Percentiles rank a stretch among this genome's conserved stretches.
These are phyloP conservation scores for Mustela lutreola DNA, from an alignment of 2,113 vertebrate species.

Conservation along the genomic window DNA sequence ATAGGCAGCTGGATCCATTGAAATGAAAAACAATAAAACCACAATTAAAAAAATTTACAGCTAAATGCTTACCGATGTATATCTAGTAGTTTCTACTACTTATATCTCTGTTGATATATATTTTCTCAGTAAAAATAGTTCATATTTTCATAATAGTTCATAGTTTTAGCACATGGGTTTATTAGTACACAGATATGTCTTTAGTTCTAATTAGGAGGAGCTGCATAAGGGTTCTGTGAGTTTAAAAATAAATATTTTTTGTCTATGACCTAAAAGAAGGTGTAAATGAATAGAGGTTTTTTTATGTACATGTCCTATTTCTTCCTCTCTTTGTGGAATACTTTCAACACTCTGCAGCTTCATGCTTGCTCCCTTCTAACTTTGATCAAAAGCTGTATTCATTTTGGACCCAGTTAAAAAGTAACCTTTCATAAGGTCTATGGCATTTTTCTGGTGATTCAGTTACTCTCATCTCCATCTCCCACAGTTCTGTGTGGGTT, in stretches of 20 bases:
- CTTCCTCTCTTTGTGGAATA: neutral
- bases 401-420: conserved; percentile 3
- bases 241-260: conserved; percentile 13
- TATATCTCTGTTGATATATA: neutral
- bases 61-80: neutral
- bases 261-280: neutral
- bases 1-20: neutral
- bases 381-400: conserved; percentile 17
- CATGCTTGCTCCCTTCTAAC: neutral
- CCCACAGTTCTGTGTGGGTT: neutral
- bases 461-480: neutral
- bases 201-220: neutral
- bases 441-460: neutral
- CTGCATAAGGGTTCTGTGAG: neutral
- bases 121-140: conserved; percentile 41
- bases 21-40: conserved; percentile 9
- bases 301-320: neutral
- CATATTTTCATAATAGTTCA: neutral
- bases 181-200: neutral
- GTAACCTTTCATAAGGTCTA: neutral
- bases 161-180: neutral
- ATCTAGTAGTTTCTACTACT: conserved; percentile 22
- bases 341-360: neutral
- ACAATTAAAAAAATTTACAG: neutral
- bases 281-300: neutral